Evolutionary conservation across 1,140 invertebrate genomes (phyloP), one percentile per base, ranked within the genome.

Genomic region (Procambarus clarkii): DNA sequence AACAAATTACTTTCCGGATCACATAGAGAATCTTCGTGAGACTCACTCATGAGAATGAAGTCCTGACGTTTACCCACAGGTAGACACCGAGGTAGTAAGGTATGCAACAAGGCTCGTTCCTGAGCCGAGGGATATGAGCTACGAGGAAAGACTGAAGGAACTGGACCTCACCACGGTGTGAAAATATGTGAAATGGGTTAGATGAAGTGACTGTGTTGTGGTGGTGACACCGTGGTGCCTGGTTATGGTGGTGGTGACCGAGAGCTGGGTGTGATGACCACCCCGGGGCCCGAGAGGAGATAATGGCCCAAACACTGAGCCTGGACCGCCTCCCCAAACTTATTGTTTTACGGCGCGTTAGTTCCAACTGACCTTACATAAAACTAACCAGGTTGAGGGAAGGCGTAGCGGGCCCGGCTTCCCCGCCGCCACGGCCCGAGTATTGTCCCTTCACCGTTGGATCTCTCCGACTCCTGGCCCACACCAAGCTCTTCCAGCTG

Each of bases 321-420:
- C 34, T 34, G 34, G 50, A 54, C 50, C 50, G 50, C 4, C 50
- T 34, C 24, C 34, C 8, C 69, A 74, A 4, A 34, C 34, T 74
- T 74, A 74, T 74, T 74, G 69, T 74, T 34, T 74, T 74, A 74
- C n/a, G 69, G n/a, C 69, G n/a, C n/a, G n/a, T 74, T 74, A 74
- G 24, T 8, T 74, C 24, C n/a, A 74, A 74, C 69, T 8, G 18
- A 4, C 69, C 34, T 34, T n/a, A 64, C 18, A 34, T 21, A 21
- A 74, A 34, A 34, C 15, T 34, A 74, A 74, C 24, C 24, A 4
- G n/a, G 34, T 34, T 74, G 7, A 21, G 69, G 11, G 21, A 7
- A 74, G 15, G 3, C 21, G 18, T 64, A 18, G 4, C 60, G 11
- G 60, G 18, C 60, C 13, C 13, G 60, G 21, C 60, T 21, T 3